phyloP scores from a whole-genome alignment of 2,113 vertebrate species.

The Aptenodytes patagonicus region DNA sequence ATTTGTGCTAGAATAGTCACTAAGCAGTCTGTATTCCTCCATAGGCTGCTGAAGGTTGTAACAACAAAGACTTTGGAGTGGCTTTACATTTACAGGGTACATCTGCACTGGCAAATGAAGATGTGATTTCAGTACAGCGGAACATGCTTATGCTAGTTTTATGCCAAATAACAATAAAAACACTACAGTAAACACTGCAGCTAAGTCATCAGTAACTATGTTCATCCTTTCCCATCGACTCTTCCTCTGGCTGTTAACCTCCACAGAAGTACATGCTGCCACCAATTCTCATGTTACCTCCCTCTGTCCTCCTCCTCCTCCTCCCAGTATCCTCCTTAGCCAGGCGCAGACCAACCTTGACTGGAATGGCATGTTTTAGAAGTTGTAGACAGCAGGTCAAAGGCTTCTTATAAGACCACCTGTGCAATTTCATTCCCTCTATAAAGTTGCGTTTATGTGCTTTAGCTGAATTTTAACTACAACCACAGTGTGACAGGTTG shows the following conservation, averaged over 20 bases:
- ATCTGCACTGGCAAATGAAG: background rate
- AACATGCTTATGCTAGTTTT: background rate
- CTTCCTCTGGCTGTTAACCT: background rate
- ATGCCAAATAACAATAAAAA: background rate
- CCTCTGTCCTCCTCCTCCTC: background rate
- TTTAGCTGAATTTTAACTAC: constrained; percentile 19
- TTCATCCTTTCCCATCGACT: background rate
- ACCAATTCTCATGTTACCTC: background rate
- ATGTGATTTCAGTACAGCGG: background rate
- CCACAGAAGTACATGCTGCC: background rate
- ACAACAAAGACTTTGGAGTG: background rate
- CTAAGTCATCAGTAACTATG: background rate
- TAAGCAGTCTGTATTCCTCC: background rate
- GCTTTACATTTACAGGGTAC: background rate
- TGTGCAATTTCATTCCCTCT: background rate
- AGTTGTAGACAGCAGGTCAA: background rate
- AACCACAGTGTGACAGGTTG: background rate
- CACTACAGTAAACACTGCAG: background rate
- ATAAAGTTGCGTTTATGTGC: background rate
- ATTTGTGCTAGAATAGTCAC: background rate
- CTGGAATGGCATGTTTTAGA: background rate
- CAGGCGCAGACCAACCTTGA: background rate
- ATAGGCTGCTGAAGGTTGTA: background rate
- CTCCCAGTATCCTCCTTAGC: background rate
- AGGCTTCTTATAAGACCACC: background rate